phyloP scores from a whole-genome alignment of 1,140 invertebrate genomes.

The Oreohelix idahoensis region DNA sequence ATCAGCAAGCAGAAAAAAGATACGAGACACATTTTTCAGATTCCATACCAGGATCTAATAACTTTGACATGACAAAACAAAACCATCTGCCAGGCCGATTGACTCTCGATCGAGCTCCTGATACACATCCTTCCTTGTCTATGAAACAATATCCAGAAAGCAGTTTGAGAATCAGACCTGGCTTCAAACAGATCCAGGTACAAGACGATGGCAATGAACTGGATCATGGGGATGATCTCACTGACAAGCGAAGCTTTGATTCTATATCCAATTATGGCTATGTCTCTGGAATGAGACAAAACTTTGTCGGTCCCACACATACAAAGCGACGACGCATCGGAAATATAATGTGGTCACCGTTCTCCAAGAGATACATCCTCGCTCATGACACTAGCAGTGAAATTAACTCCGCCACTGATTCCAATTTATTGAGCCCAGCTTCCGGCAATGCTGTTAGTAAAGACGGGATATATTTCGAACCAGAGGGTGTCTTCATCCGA shows the following conservation, averaged over 20 bases:
- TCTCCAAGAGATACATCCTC: neutral
- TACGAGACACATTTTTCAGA: neutral
- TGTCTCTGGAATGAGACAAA: neutral
- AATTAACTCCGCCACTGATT: too few species aligned
- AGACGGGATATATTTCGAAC: neutral
- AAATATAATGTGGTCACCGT: neutral
- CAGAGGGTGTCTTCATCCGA: neutral
- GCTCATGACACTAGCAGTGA: too few species aligned
- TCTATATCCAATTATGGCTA: neutral
- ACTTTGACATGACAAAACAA: neutral
- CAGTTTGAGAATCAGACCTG: neutral
- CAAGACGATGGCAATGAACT: neutral
- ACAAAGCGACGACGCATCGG: neutral
- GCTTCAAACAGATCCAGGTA: neutral
- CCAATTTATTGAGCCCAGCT: neutral
- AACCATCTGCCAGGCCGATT: neutral
- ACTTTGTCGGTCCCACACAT: neutral
- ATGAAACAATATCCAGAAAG: neutral
- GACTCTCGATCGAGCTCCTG: neutral
- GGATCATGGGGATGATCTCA: neutral
- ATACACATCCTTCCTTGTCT: neutral
- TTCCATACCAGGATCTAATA: neutral
- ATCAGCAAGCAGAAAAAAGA: neutral
- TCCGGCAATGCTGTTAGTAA: neutral
- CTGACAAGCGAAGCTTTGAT: neutral